Evolutionary conservation across 2,888 invertebrate genomes (phyloP).

Genomic region (Shargacucullia verbasci): DNA sequence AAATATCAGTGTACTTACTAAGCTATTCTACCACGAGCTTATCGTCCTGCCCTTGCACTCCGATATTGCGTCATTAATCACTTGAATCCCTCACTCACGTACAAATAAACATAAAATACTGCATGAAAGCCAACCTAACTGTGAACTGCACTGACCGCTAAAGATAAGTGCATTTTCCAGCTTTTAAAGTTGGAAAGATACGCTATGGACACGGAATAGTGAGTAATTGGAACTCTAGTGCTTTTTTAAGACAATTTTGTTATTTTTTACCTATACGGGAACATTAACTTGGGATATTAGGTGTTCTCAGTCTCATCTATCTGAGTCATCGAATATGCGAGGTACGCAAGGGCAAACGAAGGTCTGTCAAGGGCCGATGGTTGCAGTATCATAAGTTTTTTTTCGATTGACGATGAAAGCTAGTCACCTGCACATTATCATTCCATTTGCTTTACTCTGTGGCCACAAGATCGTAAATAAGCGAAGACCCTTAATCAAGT

Average conservation of each 20-base stretch:
- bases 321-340: too few relatives aligned
- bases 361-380: neutral
- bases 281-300: too few relatives aligned
- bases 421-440: neutral
- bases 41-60: slow-evolving; percentile 28
- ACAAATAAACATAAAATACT: slow-evolving; percentile 25
- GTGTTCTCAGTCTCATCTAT: too few relatives aligned
- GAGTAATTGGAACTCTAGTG: slow-evolving; percentile 12
- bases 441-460: slow-evolving; percentile 18
- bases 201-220: slow-evolving; percentile 2
- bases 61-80: slow-evolving; percentile 33
- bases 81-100: slow-evolving; percentile 1
- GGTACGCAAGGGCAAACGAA: too few relatives aligned
- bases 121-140: slow-evolving; percentile 4
- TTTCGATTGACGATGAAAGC: neutral
- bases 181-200: slow-evolving; percentile 14
- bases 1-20: slow-evolving; percentile 27
- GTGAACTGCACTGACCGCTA: slow-evolving; percentile 21
- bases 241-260: too few relatives aligned
- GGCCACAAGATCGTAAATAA: slow-evolving; percentile 37
- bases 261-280: too few relatives aligned
- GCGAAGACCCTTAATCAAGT: slow-evolving; percentile 49
- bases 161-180: slow-evolving; percentile 30
- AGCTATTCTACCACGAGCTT: slow-evolving; percentile 15
- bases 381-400: neutral